Evolutionary conservation across 1,140 invertebrate species (phyloP), one percentile per base, ranked within the genome.

Genomic region (Coboldia fuscipes): DNA sequence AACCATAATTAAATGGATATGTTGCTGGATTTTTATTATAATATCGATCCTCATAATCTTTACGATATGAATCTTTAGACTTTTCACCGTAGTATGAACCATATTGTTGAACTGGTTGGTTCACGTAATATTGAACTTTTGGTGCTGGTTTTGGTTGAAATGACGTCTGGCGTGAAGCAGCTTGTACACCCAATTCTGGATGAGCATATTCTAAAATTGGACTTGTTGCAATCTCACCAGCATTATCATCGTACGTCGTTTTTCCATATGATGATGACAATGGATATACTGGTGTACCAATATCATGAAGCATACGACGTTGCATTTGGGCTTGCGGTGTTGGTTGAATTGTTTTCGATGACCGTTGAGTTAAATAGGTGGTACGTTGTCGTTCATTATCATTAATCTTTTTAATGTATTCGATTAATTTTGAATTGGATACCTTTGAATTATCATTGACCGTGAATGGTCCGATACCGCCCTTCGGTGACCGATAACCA

Each of bases 161-260:
- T 51, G 21, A 42, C 39, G 38, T 31, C 45, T 41, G n/a, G 27
- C n/a, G 58, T 19, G 52, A 39, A 2, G 57, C 59, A 3, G 57
- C 60, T 42, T 80, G 76, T 0, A 75, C 69, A 5, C 76, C 76
- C 2, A 78, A 47, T 41, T 80, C 76, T 0, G 76, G 76, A 49
- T 80, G 75, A 5, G 75, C 75, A 41, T 80, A 80, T 41, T 79
- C 74, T 2, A 78, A 54, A 3, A 80, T 72, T 1, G 76, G 76
- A 14, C 72, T 68, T 30, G 75, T 56, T 0, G 70, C 69, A 26
- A 70, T 72, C 41, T 75, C 66, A 2, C 56, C 60, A 0, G 65
- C 51, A 0, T 61, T 56, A 32, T 51, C 53, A 22, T 60, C 48
- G 43, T 62, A 60, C 0, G 62, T 52, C 23, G 48, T 54, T 23